These are phyloP conservation scores for Drosophila testacea DNA, from an alignment of 2,888 invertebrate species.

Conservation along the genomic window DNA sequence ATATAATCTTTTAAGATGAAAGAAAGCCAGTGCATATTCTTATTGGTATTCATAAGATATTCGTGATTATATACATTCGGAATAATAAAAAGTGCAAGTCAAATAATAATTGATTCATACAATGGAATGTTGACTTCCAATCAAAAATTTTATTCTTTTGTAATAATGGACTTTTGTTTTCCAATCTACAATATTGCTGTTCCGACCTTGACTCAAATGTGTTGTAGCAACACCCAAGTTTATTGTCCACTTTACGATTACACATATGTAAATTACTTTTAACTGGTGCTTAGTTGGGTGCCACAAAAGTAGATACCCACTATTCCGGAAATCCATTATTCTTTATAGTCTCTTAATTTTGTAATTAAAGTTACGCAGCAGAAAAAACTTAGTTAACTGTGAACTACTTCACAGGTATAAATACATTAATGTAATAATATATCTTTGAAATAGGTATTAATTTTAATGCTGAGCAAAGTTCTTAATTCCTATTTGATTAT, in stretches of 20 bases:
- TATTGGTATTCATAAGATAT: not conserved
- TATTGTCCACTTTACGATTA: conserved; percentile 39
- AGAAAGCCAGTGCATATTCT: conserved; percentile 15
- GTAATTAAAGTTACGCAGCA: not conserved
- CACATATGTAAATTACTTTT: conserved; percentile 35
- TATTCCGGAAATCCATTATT: conserved; percentile 8
- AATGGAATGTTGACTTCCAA: conserved; percentile 23
- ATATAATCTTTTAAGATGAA: conserved; percentile 8
- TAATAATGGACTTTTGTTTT: conserved; percentile 36
- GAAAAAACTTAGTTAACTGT: not conserved
- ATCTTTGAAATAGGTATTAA: too few relatives aligned
- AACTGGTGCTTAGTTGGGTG: not conserved
- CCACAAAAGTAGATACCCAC: conserved; percentile 2
- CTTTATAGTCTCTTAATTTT: conserved; percentile 5
- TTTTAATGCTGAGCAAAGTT: too few relatives aligned
- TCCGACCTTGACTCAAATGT: conserved; percentile 38
- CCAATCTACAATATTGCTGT: conserved; percentile 20
- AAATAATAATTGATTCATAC: conserved; percentile 22
- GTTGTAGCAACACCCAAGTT: conserved; percentile 30
- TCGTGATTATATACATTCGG: not conserved
- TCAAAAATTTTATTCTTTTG: conserved; percentile 34
- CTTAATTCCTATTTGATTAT: too few relatives aligned
- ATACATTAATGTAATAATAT: too few relatives aligned
- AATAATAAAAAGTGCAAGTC: conserved; percentile 19
- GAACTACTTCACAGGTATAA: too few relatives aligned